A percentile compares a stretch with the other conserved stretches of the same genome.
These are phyloP conservation scores for Acanthopagrus latus DNA, from an alignment of 2,797 vertebrate species.

Conservation along the genomic window DNA sequence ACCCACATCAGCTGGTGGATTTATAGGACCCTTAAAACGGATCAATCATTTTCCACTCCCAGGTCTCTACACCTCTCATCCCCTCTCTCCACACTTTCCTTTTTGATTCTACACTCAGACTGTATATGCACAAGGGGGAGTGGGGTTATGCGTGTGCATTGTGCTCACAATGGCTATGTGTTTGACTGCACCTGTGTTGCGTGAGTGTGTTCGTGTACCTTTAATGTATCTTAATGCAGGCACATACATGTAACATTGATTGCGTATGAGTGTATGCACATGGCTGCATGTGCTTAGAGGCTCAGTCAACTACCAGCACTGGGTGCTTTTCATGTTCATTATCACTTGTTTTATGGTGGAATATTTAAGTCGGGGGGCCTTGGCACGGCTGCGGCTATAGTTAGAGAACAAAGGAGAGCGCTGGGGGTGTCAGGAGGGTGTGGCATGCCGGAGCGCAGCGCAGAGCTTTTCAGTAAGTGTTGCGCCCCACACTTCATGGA, in stretches of 20 bases:
- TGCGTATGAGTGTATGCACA: constrained; percentile 46
- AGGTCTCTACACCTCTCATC: constrained; percentile 71
- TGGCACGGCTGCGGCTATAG: constrained; percentile 83
- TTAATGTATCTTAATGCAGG: constrained; percentile 43
- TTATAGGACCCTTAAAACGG: constrained; percentile 82
- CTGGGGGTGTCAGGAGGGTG: constrained; percentile 78
- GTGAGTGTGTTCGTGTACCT: constrained; percentile 32
- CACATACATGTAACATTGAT: constrained; percentile 47
- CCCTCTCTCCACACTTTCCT: constrained; percentile 75
- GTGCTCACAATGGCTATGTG: constrained; percentile 17
- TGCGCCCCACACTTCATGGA: constrained; percentile 85
- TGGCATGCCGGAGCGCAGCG: constrained; percentile 74
- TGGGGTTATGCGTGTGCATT: constrained; percentile 36
- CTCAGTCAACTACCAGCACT: constrained; percentile 77
- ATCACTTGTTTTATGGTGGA: constrained; percentile 86
- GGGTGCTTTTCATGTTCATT: constrained; percentile 83
- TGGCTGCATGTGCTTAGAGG: constrained; percentile 69
- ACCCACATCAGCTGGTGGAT: constrained; percentile 81
- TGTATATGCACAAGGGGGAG: constrained; percentile 34
- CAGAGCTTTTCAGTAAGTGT: constrained; percentile 85
- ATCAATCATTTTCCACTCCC: constrained; percentile 85
- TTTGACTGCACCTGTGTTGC: constrained; percentile 61
- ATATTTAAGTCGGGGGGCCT: constrained; percentile 84
- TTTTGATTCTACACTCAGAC: constrained; percentile 64
- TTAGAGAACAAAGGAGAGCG: constrained; percentile 85